Conservation (phyloP, 2,888 invertebrate species). For the Synergus japonicus region DNA sequence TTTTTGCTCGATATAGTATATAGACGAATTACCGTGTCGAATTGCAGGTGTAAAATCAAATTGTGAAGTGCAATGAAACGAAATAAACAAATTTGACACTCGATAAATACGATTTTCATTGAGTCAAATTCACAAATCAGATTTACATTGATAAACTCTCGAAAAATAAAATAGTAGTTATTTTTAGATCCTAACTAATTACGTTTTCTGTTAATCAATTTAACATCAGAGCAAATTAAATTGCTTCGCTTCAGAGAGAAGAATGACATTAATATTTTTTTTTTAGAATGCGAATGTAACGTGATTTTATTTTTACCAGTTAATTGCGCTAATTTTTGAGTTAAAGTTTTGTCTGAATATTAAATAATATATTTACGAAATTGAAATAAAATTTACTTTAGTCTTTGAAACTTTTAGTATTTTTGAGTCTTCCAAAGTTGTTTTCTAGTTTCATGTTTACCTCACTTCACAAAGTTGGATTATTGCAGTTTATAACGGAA, state of each 20-base stretch:
- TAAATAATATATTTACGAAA: no score
- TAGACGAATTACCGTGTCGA: neutral
- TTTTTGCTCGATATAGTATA: no score
- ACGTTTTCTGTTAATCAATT: constrained; percentile 1
- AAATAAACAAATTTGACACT: constrained; percentile 13
- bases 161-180: neutral
- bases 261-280: neutral
- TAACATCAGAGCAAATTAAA: constrained; percentile 12
- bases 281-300: neutral
- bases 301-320: neutral
- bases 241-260: constrained; percentile 18
- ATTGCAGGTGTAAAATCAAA: neutral
- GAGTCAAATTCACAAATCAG: constrained; percentile 13
- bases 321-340: neutral
- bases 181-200: constrained; percentile 21
- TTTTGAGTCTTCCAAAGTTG: neutral
- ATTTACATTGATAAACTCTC: constrained; percentile 14
- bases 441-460: neutral
- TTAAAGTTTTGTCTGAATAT: no score
- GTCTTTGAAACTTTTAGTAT: neutral
- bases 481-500: neutral
- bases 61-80: neutral
- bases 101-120: neutral
- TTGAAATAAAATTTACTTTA: neutral
- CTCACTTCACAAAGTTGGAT: neutral